A percentile compares a stretch with the other conserved stretches of the same genome.
phyloP scores from a whole-genome alignment of 2,113 vertebrate genomes.

The Podocnemis expansa region DNA sequence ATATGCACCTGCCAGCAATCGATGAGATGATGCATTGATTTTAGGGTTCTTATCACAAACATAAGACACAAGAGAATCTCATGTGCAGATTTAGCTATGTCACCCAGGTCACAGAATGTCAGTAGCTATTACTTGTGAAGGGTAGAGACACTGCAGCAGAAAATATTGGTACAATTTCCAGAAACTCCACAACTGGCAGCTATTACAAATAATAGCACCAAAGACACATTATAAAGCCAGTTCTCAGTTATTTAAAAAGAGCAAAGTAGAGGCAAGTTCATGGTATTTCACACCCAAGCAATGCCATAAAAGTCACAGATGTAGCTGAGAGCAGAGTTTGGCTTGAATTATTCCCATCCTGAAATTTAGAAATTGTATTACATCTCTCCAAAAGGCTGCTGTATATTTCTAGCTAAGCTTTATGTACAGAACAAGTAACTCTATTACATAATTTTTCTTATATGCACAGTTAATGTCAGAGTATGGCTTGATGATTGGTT shows the following conservation, averaged over 20 bases:
- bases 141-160: not conserved
- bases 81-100: fast-evolving
- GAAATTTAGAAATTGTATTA: not conserved
- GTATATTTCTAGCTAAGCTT: fast-evolving
- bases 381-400: not conserved
- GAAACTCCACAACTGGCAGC: not conserved
- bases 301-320: not conserved
- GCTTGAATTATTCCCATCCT: not conserved
- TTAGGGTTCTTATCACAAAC: not conserved
- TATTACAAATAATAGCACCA: not conserved
- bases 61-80: not conserved
- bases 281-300: not conserved
- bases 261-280: not conserved
- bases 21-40: not conserved
- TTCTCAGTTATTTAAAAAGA: not conserved
- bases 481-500: not conserved
- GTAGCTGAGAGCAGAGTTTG: not conserved
- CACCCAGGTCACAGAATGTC: not conserved
- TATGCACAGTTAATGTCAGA: not conserved
- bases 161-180: not conserved
- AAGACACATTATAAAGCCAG: not conserved
- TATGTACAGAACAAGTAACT: not conserved
- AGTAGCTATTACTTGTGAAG: not conserved
- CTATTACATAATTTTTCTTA: not conserved
- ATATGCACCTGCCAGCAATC: not conserved